Conservation (phyloP, 2,888 invertebrate genomes). For the Lasius platythorax region DNA sequence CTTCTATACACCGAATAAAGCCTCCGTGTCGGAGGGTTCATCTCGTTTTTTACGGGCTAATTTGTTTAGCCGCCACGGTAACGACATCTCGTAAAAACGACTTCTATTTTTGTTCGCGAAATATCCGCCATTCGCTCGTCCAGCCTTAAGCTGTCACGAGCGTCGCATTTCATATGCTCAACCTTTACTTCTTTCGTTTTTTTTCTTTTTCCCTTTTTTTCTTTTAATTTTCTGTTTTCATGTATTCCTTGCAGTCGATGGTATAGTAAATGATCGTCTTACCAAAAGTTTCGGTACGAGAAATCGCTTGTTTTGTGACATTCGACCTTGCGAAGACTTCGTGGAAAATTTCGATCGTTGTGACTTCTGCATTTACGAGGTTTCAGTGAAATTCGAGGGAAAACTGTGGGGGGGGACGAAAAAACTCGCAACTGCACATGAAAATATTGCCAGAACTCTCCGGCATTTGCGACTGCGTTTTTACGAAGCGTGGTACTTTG, state of each 20-base stretch:
- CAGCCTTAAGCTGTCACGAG: constrained; percentile 35
- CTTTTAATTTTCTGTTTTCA: constrained; percentile 32
- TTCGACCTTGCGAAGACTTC: constrained; percentile 42
- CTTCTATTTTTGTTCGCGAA: constrained; percentile 65
- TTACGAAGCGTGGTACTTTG: constrained; percentile 38
- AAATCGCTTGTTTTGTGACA: constrained; percentile 46
- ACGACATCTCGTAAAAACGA: constrained; percentile 80
- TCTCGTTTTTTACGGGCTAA: constrained; percentile 78
- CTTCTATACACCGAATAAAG: constrained; percentile 36
- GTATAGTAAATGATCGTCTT: background rate
- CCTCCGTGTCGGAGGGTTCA: constrained; percentile 32
- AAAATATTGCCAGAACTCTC: constrained; percentile 33
- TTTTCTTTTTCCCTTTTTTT: constrained; percentile 41
- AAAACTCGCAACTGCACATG: constrained; percentile 19
- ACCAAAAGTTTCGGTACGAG: constrained; percentile 28
- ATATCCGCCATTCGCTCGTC: constrained; percentile 53
- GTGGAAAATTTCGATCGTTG: constrained; percentile 56
- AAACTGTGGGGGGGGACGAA: background rate
- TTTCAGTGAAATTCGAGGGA: constrained; percentile 38
- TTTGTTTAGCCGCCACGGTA: constrained; percentile 81
- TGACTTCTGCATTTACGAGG: constrained; percentile 6
- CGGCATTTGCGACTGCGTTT: constrained; percentile 39
- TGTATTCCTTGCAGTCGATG: constrained; percentile 40
- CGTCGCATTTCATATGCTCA: constrained; percentile 17
- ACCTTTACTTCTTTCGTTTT: background rate